A percentile compares a stretch with the other conserved stretches of the same genome.
Evolutionary conservation across 2,113 vertebrate species (phyloP).

Genomic region (Sphaerodactylus townsendi): DNA sequence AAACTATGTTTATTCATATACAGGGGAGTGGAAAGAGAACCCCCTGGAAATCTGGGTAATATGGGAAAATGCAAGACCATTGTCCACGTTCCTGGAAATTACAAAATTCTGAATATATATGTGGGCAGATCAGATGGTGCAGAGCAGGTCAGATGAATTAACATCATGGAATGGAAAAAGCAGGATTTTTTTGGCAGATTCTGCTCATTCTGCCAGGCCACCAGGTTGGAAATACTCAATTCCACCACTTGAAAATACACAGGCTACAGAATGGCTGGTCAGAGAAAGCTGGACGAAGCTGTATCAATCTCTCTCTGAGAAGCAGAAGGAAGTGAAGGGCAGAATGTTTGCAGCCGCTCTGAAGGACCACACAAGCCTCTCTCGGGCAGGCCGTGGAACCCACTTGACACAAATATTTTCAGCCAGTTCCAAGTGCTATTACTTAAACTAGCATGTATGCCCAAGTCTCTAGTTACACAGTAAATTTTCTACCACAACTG

Average conservation of each 20-base stretch:
- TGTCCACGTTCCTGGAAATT: not conserved
- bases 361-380: not conserved
- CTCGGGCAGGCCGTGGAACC: not conserved
- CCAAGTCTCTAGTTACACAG: not conserved
- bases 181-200: not conserved
- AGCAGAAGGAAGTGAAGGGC: not conserved
- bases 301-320: not conserved
- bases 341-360: not conserved
- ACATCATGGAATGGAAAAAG: not conserved
- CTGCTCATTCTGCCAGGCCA: not conserved
- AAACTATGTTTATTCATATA: not conserved
- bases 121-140: not conserved
- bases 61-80: not conserved
- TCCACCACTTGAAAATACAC: not conserved
- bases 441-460: not conserved
- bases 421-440: not conserved
- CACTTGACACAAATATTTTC: not conserved
- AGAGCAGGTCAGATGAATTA: not conserved
- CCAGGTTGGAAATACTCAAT: not conserved
- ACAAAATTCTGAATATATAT: not conserved
- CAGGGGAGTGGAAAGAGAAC: not conserved
- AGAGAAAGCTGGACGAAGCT: not conserved
- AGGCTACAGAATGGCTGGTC: not conserved
- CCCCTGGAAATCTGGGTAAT: not conserved
- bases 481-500: not conserved